A percentile compares a stretch with the other conserved stretches of the same genome.
phyloP scores from a whole-genome alignment of 1,140 invertebrate genomes.

The Ostrea denselamellosa region DNA sequence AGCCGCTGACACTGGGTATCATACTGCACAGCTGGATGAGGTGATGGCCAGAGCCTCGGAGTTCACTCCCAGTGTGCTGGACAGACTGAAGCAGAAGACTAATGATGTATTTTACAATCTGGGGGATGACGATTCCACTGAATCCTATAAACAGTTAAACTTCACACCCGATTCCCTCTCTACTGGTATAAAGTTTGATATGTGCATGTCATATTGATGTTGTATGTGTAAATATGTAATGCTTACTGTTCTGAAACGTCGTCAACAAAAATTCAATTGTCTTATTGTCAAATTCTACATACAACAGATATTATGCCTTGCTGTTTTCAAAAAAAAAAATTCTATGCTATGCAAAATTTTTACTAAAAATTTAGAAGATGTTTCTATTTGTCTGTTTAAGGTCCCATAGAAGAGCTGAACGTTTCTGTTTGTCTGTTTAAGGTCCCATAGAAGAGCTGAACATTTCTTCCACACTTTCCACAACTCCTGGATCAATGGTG shows the following conservation, averaged over 20 bases:
- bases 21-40: constrained; percentile 49
- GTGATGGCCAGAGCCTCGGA: constrained; percentile 46
- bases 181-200: constrained; percentile 45
- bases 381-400: not conserved
- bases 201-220: not conserved
- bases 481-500: not conserved
- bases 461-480: not conserved
- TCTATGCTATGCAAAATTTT: not conserved
- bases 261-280: no score
- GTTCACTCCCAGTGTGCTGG: constrained; percentile 45
- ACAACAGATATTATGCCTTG: not conserved
- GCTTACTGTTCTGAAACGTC: no score
- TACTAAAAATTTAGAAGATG: not conserved
- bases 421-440: not conserved
- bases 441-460: constrained; percentile 23
- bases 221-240: no score
- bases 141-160: constrained; percentile 36
- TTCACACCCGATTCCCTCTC: constrained; percentile 53
- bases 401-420: not conserved
- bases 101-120: constrained; percentile 56
- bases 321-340: not conserved
- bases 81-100: constrained; percentile 50
- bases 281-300: not conserved
- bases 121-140: constrained; percentile 21
- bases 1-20: constrained; percentile 45